Evolutionary conservation across 2,888 invertebrate genomes (phyloP).

Genomic region (Abrostola tripartita): DNA sequence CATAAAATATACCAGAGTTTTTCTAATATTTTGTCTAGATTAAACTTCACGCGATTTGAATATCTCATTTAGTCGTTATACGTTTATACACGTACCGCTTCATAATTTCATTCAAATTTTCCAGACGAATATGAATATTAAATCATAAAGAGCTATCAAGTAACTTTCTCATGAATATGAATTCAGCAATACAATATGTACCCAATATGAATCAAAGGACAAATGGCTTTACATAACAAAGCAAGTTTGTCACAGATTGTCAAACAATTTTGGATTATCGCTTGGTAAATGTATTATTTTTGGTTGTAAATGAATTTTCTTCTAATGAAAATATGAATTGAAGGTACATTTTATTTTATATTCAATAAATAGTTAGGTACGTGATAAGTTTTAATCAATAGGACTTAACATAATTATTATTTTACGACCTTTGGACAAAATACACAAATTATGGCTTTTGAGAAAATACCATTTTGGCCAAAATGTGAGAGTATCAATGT

Average conservation of each 20-base stretch:
- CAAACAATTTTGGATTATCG: background rate
- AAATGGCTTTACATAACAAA: background rate
- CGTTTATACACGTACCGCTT: background rate
- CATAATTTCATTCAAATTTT: background rate
- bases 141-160: constrained; percentile 2
- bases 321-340: too few species aligned
- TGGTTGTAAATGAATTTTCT: background rate
- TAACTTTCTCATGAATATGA: constrained; percentile 6
- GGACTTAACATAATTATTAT: too few species aligned
- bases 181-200: constrained; percentile 2
- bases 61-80: too few species aligned
- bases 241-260: background rate
- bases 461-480: too few species aligned
- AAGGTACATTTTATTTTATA: too few species aligned
- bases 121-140: background rate
- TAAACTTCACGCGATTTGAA: too few species aligned
- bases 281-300: background rate
- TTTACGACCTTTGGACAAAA: too few species aligned
- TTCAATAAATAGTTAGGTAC: too few species aligned
- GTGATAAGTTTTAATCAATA: too few species aligned
- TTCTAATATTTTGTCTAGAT: background rate
- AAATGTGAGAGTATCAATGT: too few species aligned
- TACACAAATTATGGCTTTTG: too few species aligned
- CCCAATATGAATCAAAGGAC: constrained; percentile 5
- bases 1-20: background rate